Percentiles rank a stretch among this genome's conserved stretches.
Conservation (phyloP, 1,140 invertebrate genomes). For the Agrypnia vestita region DNA sequence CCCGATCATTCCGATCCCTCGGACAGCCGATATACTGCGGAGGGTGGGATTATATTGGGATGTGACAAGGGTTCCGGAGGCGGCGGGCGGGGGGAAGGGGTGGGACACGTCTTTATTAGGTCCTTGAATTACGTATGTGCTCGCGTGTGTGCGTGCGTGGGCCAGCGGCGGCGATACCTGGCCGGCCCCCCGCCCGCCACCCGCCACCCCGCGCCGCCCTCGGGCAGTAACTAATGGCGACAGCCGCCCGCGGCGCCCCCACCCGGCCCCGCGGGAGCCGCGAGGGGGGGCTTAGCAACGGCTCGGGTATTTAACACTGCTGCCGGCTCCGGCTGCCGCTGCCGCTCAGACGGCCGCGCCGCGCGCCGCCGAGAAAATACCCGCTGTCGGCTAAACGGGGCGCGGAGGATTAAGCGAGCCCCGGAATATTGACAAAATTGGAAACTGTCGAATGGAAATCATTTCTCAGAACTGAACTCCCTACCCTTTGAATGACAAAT, state of each 20-base stretch:
- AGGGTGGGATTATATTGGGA: conserved; percentile 54
- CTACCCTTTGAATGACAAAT: no score
- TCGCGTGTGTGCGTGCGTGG: conserved; percentile 41
- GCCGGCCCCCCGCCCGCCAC: conserved; percentile 44
- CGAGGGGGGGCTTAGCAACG: conserved; percentile 45
- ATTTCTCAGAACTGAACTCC: no score
- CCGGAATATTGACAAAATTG: conserved; percentile 13
- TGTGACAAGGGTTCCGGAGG: conserved; percentile 66
- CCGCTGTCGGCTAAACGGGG: conserved; percentile 7
- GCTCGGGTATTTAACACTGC: conserved; percentile 46
- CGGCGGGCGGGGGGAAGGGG: conserved; percentile 58
- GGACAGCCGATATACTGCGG: conserved; percentile 56
- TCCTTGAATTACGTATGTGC: conserved; percentile 49
- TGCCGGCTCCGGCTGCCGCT: background rate
- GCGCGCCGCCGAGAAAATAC: conserved; percentile 12
- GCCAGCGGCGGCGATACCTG: conserved; percentile 60
- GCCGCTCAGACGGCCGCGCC: background rate
- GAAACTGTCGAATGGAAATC: background rate
- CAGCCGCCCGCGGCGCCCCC: conserved; percentile 59
- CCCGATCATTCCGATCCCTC: conserved; percentile 29
- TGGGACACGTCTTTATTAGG: conserved; percentile 55
- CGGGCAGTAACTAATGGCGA: conserved; percentile 69
- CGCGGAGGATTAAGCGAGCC: background rate
- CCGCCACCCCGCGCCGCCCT: conserved; percentile 62
- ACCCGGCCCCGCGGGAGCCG: conserved; percentile 53